Evolutionary conservation across 92 coral and sea anemone genomes (phyloP), one percentile per base, ranked within the genome.

Genomic region (Porites divaricata): DNA sequence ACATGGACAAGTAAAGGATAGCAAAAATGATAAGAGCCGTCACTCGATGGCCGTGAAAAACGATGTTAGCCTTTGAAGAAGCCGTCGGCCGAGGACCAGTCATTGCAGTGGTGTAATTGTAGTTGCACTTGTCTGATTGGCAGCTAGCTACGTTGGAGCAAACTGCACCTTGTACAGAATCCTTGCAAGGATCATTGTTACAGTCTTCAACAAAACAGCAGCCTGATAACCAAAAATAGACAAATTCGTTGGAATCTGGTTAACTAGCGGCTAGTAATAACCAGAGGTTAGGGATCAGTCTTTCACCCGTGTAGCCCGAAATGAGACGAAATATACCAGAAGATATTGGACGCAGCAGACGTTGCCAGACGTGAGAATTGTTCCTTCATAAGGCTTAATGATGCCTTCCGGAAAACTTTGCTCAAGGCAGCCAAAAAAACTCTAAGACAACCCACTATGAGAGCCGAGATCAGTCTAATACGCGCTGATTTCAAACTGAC

Each of bases 71-170:
- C 65, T 16, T 61, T 61, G 65, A 61, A 61, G 65, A 21, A n/a
- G 17, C 8, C 9, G 65, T 61, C n/a, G 65, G 65, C 6, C 65
- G 65, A n/a, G n/a, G 65, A 21, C 9, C 17, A 61, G 65, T 22
- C 21, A 16, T 61, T 2, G 65, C 19, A 2, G 65, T 16, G 65
- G 23, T 50, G 64, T 82, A 82, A 51, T 82, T 70, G 21, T 17
- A 72, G 86, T 82, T 82, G 9, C 86, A 82, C 26, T 72, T 72
- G 72, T 82, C 72, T 15, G 78, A 48, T 57, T 82, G 86, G 62
- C 86, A 82, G 71, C 86, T 82, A 48, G 86, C 86, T 79, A 72
- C 63, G 79, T 72, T 72, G 70, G 72, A 72, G 79, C 86, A 82
- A 63, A 82, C 72, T 45, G 63, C 17, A 6, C 14, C 21, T 2